phyloP scores from a whole-genome alignment of 2,888 invertebrate species.

The Philaethria dido region DNA sequence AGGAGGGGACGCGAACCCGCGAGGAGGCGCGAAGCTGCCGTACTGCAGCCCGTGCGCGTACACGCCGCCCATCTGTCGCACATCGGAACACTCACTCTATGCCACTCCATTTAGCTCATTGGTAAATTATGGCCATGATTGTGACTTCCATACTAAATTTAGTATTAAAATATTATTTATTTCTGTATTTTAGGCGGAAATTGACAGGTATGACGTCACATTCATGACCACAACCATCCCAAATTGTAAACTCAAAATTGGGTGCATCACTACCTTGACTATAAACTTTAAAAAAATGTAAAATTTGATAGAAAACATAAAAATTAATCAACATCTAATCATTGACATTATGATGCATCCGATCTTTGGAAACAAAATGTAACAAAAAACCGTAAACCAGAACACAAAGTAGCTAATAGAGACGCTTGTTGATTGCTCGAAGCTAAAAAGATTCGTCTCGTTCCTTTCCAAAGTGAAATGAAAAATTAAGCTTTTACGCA shows the following conservation, averaged over 20 bases:
- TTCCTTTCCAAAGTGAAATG: conserved; percentile 43
- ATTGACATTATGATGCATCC: conserved; percentile 26
- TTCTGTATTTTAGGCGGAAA: no score
- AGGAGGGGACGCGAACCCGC: conserved; percentile 71
- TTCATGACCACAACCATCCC: background rate
- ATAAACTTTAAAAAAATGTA: background rate
- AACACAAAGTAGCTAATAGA: conserved; percentile 48
- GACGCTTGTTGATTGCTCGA: conserved; percentile 44
- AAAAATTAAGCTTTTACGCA: background rate
- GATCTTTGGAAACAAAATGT: conserved; percentile 15
- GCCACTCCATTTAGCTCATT: background rate
- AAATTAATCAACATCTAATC: background rate
- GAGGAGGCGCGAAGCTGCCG: conserved; percentile 63
- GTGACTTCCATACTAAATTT: background rate
- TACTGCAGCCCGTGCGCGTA: conserved; percentile 73
- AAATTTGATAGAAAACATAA: background rate
- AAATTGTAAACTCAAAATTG: conserved; percentile 4
- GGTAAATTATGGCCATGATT: background rate
- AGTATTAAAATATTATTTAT: no score
- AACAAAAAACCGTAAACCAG: conserved; percentile 46
- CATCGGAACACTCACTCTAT: conserved; percentile 3
- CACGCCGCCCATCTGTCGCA: conserved; percentile 72
- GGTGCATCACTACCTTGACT: conserved; percentile 5
- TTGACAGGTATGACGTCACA: no score
- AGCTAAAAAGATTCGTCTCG: conserved; percentile 57